Evolutionary conservation across 2,888 invertebrate species (phyloP).

Genomic region (Scrobipalpa atriplicella): DNA sequence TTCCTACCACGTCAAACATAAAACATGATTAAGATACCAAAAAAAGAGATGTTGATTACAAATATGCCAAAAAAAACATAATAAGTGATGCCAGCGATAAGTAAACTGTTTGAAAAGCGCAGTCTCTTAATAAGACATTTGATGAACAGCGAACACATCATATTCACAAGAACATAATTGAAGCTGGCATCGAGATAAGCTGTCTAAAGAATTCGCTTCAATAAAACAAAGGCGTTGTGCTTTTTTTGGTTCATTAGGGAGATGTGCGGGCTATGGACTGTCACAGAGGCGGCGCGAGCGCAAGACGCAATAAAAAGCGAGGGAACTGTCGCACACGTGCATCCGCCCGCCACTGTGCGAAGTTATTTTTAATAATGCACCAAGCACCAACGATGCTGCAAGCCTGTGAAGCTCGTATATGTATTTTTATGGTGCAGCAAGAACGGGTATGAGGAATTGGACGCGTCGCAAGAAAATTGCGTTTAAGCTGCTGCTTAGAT

Average conservation of each 20-base stretch:
- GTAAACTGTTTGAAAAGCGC: background rate
- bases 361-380: slow-evolving; percentile 67
- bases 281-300: slow-evolving; percentile 43
- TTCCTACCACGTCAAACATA: background rate
- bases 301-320: slow-evolving; percentile 66
- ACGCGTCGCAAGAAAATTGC: too few relatives aligned
- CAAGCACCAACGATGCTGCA: slow-evolving; percentile 30
- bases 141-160: background rate
- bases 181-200: slow-evolving; percentile 18
- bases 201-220: slow-evolving; percentile 16
- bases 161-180: slow-evolving; percentile 9
- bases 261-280: slow-evolving; percentile 46
- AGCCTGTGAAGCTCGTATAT: slow-evolving; percentile 27
- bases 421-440: background rate
- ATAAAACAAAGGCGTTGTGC: slow-evolving; percentile 39
- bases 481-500: too few relatives aligned
- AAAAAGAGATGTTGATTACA: background rate
- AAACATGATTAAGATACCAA: background rate
- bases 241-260: slow-evolving; percentile 44
- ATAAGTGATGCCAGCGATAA: background rate
- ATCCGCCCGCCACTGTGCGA: slow-evolving; percentile 74
- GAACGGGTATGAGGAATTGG: background rate
- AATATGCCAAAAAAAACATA: background rate
- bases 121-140: slow-evolving; percentile 2
- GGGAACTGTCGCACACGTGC: slow-evolving; percentile 74